Conservation (phyloP, 2,113 vertebrate genomes). For the Rhinogobius similis region DNA sequence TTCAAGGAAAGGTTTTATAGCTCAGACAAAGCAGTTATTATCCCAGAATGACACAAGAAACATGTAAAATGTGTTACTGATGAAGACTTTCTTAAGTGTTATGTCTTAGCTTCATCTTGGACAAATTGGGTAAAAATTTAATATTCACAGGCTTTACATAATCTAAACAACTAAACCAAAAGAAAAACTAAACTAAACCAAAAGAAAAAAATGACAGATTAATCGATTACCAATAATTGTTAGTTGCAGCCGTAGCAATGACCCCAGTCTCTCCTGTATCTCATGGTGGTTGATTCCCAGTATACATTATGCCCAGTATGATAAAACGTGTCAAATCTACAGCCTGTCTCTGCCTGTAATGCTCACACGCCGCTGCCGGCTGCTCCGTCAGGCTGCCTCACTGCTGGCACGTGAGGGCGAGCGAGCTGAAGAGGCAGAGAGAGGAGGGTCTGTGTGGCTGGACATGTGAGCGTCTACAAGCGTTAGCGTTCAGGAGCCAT, state of each 20-base stretch:
- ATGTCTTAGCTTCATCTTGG: too few species aligned
- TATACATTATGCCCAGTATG: neutral
- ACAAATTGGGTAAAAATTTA: too few species aligned
- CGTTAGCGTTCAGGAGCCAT: slow-evolving; percentile 34
- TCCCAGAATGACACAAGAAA: too few species aligned
- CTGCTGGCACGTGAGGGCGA: slow-evolving; percentile 33
- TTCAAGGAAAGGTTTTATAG: too few species aligned
- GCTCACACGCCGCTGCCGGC: slow-evolving; percentile 2
- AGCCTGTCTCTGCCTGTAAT: neutral
- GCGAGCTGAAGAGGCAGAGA: slow-evolving; percentile 15
- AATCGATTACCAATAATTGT: too few species aligned
- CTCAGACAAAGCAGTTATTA: too few species aligned
- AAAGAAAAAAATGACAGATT: too few species aligned
- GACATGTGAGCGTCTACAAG: slow-evolving; percentile 48
- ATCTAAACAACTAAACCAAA: too few species aligned
- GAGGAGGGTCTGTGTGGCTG: slow-evolving; percentile 24
- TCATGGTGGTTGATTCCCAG: neutral
- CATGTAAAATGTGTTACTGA: too few species aligned
- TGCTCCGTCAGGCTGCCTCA: slow-evolving; percentile 12
- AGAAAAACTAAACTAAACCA: too few species aligned
- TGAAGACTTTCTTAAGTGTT: too few species aligned
- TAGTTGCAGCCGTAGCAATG: neutral
- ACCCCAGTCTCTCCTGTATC: neutral
- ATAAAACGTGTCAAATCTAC: neutral
- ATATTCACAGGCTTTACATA: too few species aligned